Evolutionary conservation across 2,888 invertebrate genomes (phyloP), one percentile per base, ranked within the genome.

Genomic region (Graphium colonna): DNA sequence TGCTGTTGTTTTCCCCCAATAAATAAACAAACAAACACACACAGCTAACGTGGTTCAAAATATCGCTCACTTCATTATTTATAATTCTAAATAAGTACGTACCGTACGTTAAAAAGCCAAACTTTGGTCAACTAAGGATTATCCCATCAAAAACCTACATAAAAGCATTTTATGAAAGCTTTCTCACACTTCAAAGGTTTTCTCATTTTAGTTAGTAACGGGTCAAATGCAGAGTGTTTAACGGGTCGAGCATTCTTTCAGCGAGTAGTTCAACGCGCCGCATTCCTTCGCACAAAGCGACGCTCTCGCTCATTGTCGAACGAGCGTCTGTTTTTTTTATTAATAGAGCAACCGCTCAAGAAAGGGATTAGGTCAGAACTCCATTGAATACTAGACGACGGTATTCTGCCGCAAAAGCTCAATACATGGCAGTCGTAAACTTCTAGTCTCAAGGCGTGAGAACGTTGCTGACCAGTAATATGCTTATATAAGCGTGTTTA

Each of bases 241-340:
- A 48, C 51, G 10, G 1, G 47, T 3, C 58, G 31, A 5, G 46
- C 41, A 47, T 61, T 54, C 54, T 60, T 59, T 50, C 40, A 58
- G 49, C 56, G 52, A 51, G 62, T 51, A 58, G 54, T 63, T 60
- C 63, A 52, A 59, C 59, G 61, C 60, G 60, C 56, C 60, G 48
- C 68, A 69, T 69, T 67, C 69, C 66, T 47, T 10, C 44, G 38
- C 53, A 57, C 51, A 49, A 49, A 43, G 53, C 31, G 51, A 52
- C 57, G 53, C 52, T 59, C 57, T 56, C 57, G 28, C 52, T 59
- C 65, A 64, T 71, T 70, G 70, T 69, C 63, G 64, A 61, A 64
- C 60, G 60, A 54, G 12, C 47, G 44, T 51, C 56, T 56, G 50
- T 59, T 51, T 64, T 60, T n/a, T 61, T 61, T 64, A 51, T 58